These are phyloP conservation scores for Lepeophtheirus nordmannii DNA, from an alignment of 2,888 invertebrate genomes.

Conservation along the genomic window DNA sequence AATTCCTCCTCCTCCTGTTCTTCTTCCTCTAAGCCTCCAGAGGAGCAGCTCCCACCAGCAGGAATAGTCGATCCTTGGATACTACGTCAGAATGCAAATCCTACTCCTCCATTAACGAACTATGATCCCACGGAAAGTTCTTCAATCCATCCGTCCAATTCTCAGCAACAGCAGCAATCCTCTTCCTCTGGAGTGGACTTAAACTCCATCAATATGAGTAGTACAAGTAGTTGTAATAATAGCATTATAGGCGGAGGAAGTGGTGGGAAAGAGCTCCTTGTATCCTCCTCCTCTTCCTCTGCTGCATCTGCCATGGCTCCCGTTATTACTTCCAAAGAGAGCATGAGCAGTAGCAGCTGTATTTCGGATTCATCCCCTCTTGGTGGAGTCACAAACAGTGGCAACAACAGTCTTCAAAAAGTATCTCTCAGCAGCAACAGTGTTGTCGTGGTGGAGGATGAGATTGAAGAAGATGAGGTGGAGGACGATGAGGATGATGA, in stretches of 20 bases:
- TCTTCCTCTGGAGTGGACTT: not conserved
- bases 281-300: not conserved
- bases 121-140: not conserved
- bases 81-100: not conserved
- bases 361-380: too few species aligned
- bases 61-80: not conserved
- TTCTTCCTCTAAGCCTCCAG: not conserved
- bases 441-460: conserved; percentile 32
- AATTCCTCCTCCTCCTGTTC: not conserved
- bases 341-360: too few species aligned
- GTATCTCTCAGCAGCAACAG: not conserved
- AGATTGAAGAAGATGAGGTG: conserved; percentile 32
- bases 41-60: too few species aligned
- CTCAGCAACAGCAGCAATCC: not conserved
- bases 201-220: too few species aligned
- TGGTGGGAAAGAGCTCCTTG: too few species aligned
- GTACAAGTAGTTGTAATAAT: too few species aligned
- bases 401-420: conserved; percentile 25
- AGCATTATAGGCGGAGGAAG: too few species aligned
- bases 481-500: conserved; percentile 32
- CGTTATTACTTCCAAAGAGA: too few species aligned
- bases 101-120: not conserved
- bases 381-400: conserved; percentile 34
- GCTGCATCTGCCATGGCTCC: conserved; percentile 30
- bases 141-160: not conserved